Evolutionary conservation across 1,140 invertebrate genomes (phyloP), one percentile per base, ranked within the genome.

Genomic region (Pogonognathellus flavescens): DNA sequence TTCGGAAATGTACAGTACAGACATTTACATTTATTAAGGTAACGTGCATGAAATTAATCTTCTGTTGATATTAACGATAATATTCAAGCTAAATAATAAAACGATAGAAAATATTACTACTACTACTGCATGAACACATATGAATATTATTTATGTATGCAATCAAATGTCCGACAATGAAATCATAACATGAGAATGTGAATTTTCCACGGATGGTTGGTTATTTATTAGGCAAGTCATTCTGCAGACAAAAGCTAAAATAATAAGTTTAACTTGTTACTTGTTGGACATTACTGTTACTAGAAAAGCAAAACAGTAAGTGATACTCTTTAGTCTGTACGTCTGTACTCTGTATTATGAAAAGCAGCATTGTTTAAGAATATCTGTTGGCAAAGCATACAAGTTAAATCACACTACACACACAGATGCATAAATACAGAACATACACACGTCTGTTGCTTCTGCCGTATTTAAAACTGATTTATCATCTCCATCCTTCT

Each of bases 121-220:
- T 25, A 13, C 14, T 31, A 3, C 11, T 66, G 60, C 60, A 20
- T 18, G 8, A 2, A 66, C 22, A n/a, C 20, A 62, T 3, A 62
- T 62, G 6, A 2, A 62, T 62, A 20, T 62, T 18, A n/a, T 60
- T 11, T n/a, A 16, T 18, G 20, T 10, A 18, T 31, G 10, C 8
- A 25, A 20, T 66, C 62, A 66, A 14, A 25, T 76, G 7, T 76
- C 16, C 14, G 22, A 76, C 70, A 76, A 76, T 76, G 16, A 76
- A 76, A 76, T 41, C 31, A 76, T 76, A 31, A 13, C 66, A 70
- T 70, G 41, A 76, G 70, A 76, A 1, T 3, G 31, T 41, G 31
- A 41, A 41, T 41, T 1, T 41, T 41, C 1, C 31, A 41, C 6
- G 31, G 31, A 41, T 41, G 66, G 6, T 31, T 10, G 11, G 10